These are phyloP conservation scores for Siderastrea siderea DNA, from an alignment of 92 coral and sea anemone genomes.

Conservation along the genomic window DNA sequence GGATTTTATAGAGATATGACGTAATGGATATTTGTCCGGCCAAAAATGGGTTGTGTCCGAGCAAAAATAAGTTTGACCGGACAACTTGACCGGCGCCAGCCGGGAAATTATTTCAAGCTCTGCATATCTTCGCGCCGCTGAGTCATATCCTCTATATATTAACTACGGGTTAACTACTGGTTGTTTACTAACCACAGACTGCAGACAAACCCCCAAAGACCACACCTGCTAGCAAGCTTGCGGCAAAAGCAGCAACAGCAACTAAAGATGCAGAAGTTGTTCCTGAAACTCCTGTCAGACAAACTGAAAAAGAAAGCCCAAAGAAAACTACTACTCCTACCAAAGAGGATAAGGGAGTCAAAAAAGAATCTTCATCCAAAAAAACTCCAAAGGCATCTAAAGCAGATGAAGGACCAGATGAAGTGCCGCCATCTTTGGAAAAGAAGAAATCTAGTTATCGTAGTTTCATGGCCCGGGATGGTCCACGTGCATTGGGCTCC, in stretches of 20 bases:
- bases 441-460: slow-evolving; percentile 83
- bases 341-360: slow-evolving; percentile 42
- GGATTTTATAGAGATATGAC: no score
- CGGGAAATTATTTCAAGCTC: no score
- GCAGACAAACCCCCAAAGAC: slow-evolving; percentile 17
- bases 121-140: no score
- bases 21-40: no score
- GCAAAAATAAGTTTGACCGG: no score
- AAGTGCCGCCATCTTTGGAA: slow-evolving; percentile 88
- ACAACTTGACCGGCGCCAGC: no score
- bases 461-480: slow-evolving; percentile 91
- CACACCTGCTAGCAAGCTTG: slow-evolving; percentile 38
- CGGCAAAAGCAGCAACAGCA: slow-evolving; percentile 67
- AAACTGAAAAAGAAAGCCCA: slow-evolving; percentile 24
- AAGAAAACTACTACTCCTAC: slow-evolving; percentile 46
- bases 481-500: slow-evolving; percentile 89
- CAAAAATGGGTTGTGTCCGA: no score
- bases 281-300: slow-evolving; percentile 69
- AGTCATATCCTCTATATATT: no score
- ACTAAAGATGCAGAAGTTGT: slow-evolving; percentile 34
- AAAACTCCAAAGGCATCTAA: slow-evolving; percentile 55
- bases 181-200: not conserved
- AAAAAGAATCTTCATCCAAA: slow-evolving; percentile 43
- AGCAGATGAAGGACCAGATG: slow-evolving; percentile 43
- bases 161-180: not conserved